These are phyloP conservation scores for Nomada lathburiana DNA, from an alignment of 2,888 invertebrate species.

Conservation along the genomic window DNA sequence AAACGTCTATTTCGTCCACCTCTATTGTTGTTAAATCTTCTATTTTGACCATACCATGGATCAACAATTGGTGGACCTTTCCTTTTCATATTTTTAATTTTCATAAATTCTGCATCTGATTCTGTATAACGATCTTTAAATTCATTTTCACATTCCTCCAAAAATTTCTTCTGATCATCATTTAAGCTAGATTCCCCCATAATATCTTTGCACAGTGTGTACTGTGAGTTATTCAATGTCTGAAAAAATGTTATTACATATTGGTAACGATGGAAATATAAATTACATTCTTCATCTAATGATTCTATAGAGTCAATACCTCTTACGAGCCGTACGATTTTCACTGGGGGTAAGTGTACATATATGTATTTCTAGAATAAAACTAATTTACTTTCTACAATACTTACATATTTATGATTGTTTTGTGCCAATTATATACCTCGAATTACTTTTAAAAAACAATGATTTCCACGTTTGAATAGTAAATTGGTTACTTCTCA, in stretches of 20 bases:
- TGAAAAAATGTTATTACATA: not conserved
- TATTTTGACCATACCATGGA: conserved; percentile 84
- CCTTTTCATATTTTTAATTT: conserved; percentile 82
- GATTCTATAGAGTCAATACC: too few relatives aligned
- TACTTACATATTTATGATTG: not conserved
- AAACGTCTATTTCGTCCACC: conserved; percentile 46
- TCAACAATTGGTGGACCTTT: conserved; percentile 87
- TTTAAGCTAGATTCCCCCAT: conserved; percentile 86
- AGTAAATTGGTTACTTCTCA: not conserved
- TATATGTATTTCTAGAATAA: not conserved
- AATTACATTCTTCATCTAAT: too few relatives aligned
- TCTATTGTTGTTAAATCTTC: conserved; percentile 69
- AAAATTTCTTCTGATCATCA: conserved; percentile 86
- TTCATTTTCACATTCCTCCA: conserved; percentile 88
- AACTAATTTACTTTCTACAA: not conserved
- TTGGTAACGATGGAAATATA: too few relatives aligned
- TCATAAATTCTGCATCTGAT: conserved; percentile 87
- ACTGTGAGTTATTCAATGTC: not conserved
- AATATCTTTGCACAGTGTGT: not conserved
- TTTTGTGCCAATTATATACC: not conserved
- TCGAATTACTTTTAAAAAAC: not conserved
- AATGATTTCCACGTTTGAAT: not conserved
- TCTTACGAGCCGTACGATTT: too few relatives aligned
- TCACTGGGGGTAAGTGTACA: not conserved
- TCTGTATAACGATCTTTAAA: conserved; percentile 88